A percentile compares a stretch with the other conserved stretches of the same genome.
Evolutionary conservation across 2,797 vertebrate genomes (phyloP).

Genomic region (Poeciliopsis presidionis): DNA sequence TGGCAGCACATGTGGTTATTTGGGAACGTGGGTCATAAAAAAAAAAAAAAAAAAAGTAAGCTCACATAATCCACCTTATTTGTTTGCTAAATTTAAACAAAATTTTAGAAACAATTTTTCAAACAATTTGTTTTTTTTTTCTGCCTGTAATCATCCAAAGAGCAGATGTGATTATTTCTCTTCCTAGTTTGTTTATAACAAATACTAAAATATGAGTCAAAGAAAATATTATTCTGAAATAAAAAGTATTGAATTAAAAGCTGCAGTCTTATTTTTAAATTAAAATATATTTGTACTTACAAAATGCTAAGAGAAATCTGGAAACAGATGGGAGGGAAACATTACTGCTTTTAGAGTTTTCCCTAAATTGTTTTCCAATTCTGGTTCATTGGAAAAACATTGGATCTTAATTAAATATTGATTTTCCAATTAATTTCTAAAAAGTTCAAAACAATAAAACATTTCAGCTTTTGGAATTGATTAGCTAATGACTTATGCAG

Average conservation of each 20-base stretch:
- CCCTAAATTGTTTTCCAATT: too few species aligned
- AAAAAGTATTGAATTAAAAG: not conserved
- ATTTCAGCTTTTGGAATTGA: too few species aligned
- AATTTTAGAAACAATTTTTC: not conserved
- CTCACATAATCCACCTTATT: not conserved
- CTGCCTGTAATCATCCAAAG: not conserved
- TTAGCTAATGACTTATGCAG: too few species aligned
- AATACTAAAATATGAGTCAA: not conserved
- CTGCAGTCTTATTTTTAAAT: not conserved
- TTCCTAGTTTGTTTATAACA: not conserved
- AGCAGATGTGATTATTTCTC: not conserved
- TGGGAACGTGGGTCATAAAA: not conserved
- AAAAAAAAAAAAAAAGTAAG: not conserved
- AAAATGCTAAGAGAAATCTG: not conserved
- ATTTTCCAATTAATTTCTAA: too few species aligned
- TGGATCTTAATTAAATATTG: too few species aligned
- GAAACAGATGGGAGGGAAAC: fast-evolving
- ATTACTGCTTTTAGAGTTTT: too few species aligned
- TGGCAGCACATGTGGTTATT: not conserved
- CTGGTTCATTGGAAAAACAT: too few species aligned
- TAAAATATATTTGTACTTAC: not conserved
- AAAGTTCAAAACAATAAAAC: too few species aligned
- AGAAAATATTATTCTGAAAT: not conserved
- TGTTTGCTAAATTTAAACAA: not conserved
- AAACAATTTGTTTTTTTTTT: not conserved